Conservation (phyloP, 2,113 vertebrate genomes). For the Myrmophylax atrothorax region DNA sequence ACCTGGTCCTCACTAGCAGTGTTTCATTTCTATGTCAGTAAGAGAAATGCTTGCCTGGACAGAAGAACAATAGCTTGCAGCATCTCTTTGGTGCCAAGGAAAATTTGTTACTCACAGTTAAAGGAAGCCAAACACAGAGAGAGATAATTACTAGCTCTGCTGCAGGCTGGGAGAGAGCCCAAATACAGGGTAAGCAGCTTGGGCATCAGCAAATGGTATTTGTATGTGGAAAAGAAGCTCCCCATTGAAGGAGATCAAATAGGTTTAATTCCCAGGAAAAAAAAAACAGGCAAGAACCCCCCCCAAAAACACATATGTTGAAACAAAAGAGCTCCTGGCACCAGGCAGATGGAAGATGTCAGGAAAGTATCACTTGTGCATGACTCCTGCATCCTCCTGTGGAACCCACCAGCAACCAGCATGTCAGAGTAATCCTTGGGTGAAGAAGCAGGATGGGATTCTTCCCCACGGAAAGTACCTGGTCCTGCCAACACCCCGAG, state of each 20-base stretch:
- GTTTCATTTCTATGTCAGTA: fast-evolving
- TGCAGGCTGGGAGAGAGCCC: conserved; percentile 34
- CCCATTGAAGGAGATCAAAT: neutral
- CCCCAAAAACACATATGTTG: neutral
- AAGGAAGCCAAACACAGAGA: conserved; percentile 15
- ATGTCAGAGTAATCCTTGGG: neutral
- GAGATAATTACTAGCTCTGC: conserved; percentile 29
- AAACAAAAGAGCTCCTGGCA: neutral
- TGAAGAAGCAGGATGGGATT: neutral
- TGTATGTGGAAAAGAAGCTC: neutral
- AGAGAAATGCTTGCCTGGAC: neutral
- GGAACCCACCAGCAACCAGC: neutral
- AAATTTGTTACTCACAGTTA: conserved; percentile 34
- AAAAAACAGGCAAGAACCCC: neutral
- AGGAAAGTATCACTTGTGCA: neutral
- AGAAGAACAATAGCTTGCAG: conserved; percentile 34
- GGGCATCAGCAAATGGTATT: neutral
- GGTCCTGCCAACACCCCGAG: neutral
- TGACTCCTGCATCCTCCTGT: neutral
- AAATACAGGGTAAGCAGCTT: neutral
- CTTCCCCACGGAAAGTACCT: neutral
- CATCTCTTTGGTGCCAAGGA: conserved; percentile 29
- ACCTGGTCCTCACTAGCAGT: neutral
- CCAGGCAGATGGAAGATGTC: neutral
- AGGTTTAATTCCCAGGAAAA: neutral